Percentiles rank a stretch among this genome's conserved stretches.
These are phyloP conservation scores for Drosophila borborema DNA, from an alignment of 2,888 invertebrate genomes.

Conservation along the genomic window DNA sequence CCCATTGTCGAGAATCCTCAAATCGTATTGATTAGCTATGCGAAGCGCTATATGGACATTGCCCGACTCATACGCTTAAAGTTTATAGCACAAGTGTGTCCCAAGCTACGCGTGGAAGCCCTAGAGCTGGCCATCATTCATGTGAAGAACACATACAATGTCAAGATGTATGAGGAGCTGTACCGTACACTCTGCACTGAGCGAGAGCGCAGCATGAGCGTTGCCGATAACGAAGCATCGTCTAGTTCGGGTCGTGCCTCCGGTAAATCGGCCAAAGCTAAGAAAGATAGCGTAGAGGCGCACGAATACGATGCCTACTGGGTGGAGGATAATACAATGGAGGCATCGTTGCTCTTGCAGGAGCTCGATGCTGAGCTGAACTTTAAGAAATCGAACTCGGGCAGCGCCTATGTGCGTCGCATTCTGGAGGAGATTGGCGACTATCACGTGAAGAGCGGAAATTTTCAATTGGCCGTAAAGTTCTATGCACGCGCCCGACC, in stretches of 20 bases:
- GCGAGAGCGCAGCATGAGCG: slow-evolving; percentile 18
- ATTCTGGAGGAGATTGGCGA: slow-evolving; percentile 72
- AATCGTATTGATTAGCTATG: slow-evolving; percentile 54
- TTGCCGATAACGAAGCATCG: slow-evolving; percentile 1
- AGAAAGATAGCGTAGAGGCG: neutral
- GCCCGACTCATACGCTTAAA: slow-evolving; percentile 51
- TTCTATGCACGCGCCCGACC: slow-evolving; percentile 63
- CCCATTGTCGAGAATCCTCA: slow-evolving; percentile 32
- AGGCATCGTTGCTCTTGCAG: slow-evolving; percentile 60
- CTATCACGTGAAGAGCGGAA: slow-evolving; percentile 68
- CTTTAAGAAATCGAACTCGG: slow-evolving; percentile 66
- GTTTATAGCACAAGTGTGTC: slow-evolving; percentile 68
- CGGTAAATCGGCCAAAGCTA: neutral
- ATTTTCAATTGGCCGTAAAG: slow-evolving; percentile 60
- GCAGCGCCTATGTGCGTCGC: slow-evolving; percentile 59
- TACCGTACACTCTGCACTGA: slow-evolving; percentile 44
- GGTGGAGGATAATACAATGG: slow-evolving; percentile 69
- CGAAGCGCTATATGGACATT: slow-evolving; percentile 53
- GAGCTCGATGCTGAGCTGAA: slow-evolving; percentile 69
- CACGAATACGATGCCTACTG: slow-evolving; percentile 55
- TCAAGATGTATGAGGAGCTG: slow-evolving; percentile 62
- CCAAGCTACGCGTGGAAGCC: slow-evolving; percentile 56
- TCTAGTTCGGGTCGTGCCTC: slow-evolving; percentile 18
- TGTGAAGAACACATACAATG: slow-evolving; percentile 65
- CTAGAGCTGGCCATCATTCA: slow-evolving; percentile 59